phyloP scores from a whole-genome alignment of 2,113 vertebrate genomes.

The Fukomys damarensis region DNA sequence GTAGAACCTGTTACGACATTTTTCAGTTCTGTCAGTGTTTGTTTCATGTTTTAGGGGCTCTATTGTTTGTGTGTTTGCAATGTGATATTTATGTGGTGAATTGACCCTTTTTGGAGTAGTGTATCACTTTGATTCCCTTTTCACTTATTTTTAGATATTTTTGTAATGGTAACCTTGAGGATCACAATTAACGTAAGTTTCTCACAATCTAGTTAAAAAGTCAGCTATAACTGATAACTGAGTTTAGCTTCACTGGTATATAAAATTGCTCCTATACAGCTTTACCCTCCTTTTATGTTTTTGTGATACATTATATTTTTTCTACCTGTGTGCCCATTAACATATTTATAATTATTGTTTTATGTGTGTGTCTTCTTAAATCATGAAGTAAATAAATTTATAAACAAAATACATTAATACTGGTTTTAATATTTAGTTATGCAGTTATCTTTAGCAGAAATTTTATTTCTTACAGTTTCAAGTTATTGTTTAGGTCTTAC shows the following conservation, averaged over 20 bases:
- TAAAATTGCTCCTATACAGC: not conserved
- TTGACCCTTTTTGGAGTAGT: not conserved
- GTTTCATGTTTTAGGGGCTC: not conserved
- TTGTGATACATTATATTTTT: not conserved
- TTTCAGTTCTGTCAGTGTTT: not conserved
- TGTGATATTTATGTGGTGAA: not conserved
- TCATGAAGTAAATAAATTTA: not conserved
- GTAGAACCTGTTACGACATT: not conserved
- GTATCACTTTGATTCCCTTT: not conserved
- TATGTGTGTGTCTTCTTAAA: not conserved
- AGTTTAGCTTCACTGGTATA: not conserved
- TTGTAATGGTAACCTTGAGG: not conserved
- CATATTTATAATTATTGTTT: not conserved
- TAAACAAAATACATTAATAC: not conserved
- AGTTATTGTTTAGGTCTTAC: not conserved
- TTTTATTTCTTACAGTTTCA: not conserved
- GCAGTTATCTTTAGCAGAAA: not conserved
- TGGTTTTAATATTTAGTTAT: not conserved
- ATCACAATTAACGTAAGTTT: not conserved
- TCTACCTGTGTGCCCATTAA: not conserved
- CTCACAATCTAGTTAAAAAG: not conserved
- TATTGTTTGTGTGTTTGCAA: not conserved
- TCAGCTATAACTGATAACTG: not conserved
- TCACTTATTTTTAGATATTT: not conserved
- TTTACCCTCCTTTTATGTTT: not conserved